A percentile compares a stretch with the other conserved stretches of the same genome.
Conservation (phyloP, 2,113 vertebrate genomes). For the Acrocephalus kingi region DNA sequence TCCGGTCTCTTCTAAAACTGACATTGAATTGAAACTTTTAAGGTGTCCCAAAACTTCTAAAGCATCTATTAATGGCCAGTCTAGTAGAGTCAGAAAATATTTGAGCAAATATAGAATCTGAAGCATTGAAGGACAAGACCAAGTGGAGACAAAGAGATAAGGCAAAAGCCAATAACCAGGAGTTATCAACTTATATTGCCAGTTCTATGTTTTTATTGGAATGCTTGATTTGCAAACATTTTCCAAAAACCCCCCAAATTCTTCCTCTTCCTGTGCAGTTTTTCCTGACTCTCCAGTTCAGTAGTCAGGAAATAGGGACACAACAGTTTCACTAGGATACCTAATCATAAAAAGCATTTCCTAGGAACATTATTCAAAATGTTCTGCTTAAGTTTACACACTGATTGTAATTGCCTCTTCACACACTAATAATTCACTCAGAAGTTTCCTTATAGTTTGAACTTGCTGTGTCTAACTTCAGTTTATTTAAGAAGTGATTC, state of each 20-base stretch:
- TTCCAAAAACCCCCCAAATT: neutral
- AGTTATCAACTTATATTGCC: neutral
- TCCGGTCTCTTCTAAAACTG: neutral
- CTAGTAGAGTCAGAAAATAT: neutral
- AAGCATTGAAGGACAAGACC: neutral
- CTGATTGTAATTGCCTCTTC: neutral
- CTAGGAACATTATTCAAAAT: neutral
- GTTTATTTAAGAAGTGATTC: neutral
- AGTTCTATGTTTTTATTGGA: neutral
- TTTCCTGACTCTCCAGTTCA: neutral
- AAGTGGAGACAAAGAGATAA: neutral
- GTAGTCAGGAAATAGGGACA: neutral
- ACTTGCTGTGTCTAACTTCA: neutral
- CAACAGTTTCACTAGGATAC: neutral
- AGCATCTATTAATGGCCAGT: neutral
- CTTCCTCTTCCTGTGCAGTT: neutral
- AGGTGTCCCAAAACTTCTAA: neutral
- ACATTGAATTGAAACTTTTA: neutral
- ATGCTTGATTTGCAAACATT: neutral
- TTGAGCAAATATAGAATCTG: neutral
- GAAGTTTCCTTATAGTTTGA: neutral
- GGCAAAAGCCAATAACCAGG: neutral
- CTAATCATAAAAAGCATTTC: neutral
- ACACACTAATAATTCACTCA: neutral
- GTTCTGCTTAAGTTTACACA: neutral